Percentiles rank a stretch among this genome's conserved stretches.
phyloP scores from a whole-genome alignment of 2,888 invertebrate genomes.

The Vesta saturnalis region DNA sequence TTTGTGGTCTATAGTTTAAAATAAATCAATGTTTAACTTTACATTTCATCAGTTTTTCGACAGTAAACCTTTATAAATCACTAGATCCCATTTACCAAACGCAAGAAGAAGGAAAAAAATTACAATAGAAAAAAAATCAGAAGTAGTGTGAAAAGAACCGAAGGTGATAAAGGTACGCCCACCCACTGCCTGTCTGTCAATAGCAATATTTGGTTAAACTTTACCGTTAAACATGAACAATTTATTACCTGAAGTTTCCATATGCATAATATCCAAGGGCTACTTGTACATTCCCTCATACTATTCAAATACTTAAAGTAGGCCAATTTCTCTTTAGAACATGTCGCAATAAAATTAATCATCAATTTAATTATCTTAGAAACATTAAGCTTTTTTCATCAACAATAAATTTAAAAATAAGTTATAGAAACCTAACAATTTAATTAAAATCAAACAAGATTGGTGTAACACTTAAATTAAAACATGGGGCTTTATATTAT shows the following conservation, averaged over 20 bases:
- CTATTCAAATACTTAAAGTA: not conserved
- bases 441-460: slow-evolving; percentile 22
- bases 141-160: slow-evolving; percentile 50
- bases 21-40: not conserved
- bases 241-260: slow-evolving; percentile 4
- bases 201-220: slow-evolving; percentile 38
- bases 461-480: slow-evolving; percentile 15
- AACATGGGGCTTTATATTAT: slow-evolving; percentile 18
- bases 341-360: not conserved
- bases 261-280: not conserved
- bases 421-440: slow-evolving; percentile 10
- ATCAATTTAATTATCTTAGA: not conserved
- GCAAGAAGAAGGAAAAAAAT: slow-evolving; percentile 10
- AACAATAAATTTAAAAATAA: not conserved
- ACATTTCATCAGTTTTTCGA: not conserved
- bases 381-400: not conserved
- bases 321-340: not conserved
- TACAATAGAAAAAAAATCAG: slow-evolving; percentile 31
- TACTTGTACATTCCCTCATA: not conserved
- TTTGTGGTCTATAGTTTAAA: too few species aligned
- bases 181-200: slow-evolving; percentile 50
- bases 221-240: slow-evolving; percentile 20
- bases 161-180: slow-evolving; percentile 50
- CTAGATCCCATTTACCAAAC: not conserved
- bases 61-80: slow-evolving; percentile 26